Base-by-base conservation (phyloP, 64 coral and sea anemone genomes). In the Exaiptasia diaphana region DNA sequence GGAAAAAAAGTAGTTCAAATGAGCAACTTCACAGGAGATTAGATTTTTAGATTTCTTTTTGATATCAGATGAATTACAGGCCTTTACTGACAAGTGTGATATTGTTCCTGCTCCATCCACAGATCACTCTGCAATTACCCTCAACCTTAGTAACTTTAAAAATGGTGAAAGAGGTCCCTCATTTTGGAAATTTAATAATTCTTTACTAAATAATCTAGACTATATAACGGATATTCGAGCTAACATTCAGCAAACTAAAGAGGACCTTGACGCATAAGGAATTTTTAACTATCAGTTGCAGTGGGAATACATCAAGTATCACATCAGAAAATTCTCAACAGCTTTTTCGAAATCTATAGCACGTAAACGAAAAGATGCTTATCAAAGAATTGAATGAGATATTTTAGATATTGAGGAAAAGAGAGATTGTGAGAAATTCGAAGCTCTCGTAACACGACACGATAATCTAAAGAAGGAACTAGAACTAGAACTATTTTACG, bases 111-210 rank as follows among this genome's bases (percentile, higher is more conserved):
- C 58, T 13, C 33, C 58, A 41, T 37, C 53, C n/a, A 61, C 76
- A n/a, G 56, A 60, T 29, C 56, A 60, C 32, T 60, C 56, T 9
- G 56, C 56, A 5, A 28, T 60, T 14, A 3, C 15, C 24, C 17
- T 54, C 17, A 54, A 22, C 17, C 17, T 54, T 14, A 54, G 24
- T 54, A 20, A 4, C 17, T 20, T 54, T 3, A 54, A 54, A 22
- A 22, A 54, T 20, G 24, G 50, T 20, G 24, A 22, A 15, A 20
- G 24, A 14, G 84, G 84, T 22, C 84, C 74, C n/a, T 49, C 68
- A 15, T 87, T 87, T 71, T 87, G 74, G 73, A 78, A 87, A 67
- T 86, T 86, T 64, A 86, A 86, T 77, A 64, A 76, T 53, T 68
- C 38, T 45, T 65, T 87, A 39, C 41, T 78, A 42, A 69, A 87